These are phyloP conservation scores for Gymnorhina tibicen DNA, from an alignment of 2,113 vertebrate genomes.

Conservation along the genomic window DNA sequence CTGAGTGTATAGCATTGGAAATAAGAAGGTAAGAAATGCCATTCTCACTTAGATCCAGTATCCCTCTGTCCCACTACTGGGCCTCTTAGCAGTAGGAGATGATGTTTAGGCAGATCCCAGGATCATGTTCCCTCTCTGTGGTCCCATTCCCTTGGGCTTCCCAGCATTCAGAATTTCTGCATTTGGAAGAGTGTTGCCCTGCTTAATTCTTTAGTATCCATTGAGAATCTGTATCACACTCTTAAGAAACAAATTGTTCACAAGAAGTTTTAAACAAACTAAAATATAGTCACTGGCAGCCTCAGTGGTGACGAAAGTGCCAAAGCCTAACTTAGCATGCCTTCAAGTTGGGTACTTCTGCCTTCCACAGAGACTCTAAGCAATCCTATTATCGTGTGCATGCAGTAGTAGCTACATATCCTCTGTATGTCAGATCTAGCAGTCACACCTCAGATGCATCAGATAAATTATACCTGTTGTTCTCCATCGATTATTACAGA, in stretches of 20 bases:
- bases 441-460: background rate
- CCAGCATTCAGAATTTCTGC: background rate
- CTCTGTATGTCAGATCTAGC: background rate
- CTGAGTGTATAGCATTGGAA: background rate
- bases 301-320: background rate
- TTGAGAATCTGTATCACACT: background rate
- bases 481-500: background rate
- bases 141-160: background rate
- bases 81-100: background rate
- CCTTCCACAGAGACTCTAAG: background rate
- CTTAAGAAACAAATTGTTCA: background rate
- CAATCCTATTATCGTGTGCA: background rate
- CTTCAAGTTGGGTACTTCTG: background rate
- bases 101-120: background rate
- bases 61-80: background rate
- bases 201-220: background rate
- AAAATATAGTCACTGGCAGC: background rate
- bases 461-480: background rate
- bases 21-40: background rate
- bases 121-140: background rate
- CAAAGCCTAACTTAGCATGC: background rate
- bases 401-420: background rate
- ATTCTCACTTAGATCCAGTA: background rate
- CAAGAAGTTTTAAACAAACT: background rate
- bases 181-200: background rate